These are phyloP conservation scores for Ellobium chinense DNA, from an alignment of 2,888 invertebrate species.

Conservation along the genomic window DNA sequence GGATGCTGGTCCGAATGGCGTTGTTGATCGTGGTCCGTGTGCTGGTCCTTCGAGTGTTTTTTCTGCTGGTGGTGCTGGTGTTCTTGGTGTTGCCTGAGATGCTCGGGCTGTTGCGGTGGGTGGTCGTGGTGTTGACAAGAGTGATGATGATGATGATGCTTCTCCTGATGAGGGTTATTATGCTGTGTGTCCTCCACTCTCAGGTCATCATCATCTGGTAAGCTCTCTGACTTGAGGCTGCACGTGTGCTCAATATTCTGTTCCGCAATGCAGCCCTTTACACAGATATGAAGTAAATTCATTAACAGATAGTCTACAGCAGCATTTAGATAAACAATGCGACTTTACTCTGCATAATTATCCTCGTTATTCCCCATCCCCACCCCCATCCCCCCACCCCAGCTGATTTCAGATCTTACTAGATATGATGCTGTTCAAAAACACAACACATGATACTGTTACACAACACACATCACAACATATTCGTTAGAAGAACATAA, in stretches of 20 bases:
- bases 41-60: background rate
- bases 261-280: conserved; percentile 75
- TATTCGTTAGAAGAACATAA: too few relatives aligned
- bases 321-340: too few relatives aligned
- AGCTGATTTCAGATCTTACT: too few relatives aligned
- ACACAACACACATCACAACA: too few relatives aligned
- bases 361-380: too few relatives aligned
- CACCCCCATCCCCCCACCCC: too few relatives aligned
- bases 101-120: background rate
- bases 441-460: too few relatives aligned
- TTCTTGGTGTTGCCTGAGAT: background rate
- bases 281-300: too few relatives aligned
- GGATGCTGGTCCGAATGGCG: background rate
- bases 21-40: background rate
- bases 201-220: conserved; percentile 32
- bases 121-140: background rate
- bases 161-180: background rate
- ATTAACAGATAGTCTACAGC: too few relatives aligned
- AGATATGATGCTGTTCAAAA: too few relatives aligned
- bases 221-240: conserved; percentile 46
- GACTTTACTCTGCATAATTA: too few relatives aligned
- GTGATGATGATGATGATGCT: background rate
- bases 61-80: background rate
- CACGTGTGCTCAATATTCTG: conserved; percentile 74
- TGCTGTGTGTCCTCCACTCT: conserved; percentile 34